Evolutionary conservation across 2,888 invertebrate genomes (phyloP).

Genomic region (Pseudococcus longispinus): DNA sequence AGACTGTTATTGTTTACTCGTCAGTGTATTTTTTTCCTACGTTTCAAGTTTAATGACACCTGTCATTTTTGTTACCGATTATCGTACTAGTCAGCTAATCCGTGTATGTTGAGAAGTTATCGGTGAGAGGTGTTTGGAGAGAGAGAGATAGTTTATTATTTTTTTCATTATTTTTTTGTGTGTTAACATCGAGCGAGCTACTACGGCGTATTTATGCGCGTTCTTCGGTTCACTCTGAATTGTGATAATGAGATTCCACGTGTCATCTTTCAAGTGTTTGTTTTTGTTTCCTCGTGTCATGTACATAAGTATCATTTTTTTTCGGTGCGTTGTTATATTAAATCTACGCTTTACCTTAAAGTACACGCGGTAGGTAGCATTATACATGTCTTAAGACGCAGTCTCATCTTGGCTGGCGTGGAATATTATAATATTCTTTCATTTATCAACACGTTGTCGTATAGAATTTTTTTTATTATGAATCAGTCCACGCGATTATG

Average conservation of each 20-base stretch:
- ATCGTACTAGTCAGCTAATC: slow-evolving; percentile 20
- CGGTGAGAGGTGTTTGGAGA: no score
- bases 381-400: not conserved
- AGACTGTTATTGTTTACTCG: slow-evolving; percentile 26
- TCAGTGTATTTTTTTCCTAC: not conserved
- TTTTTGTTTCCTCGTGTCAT: not conserved
- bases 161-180: not conserved
- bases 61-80: slow-evolving; percentile 10
- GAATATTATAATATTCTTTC: not conserved
- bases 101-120: not conserved
- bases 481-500: not conserved
- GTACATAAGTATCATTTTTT: not conserved
- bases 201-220: not conserved
- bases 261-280: slow-evolving; percentile 5
- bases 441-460: not conserved
- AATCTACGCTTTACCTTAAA: not conserved
- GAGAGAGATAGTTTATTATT: not conserved
- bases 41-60: slow-evolving; percentile 21
- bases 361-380: not conserved
- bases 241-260: slow-evolving; percentile 17
- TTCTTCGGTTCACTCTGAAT: not conserved
- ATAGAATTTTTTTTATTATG: not conserved
- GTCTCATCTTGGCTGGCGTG: not conserved
- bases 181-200: not conserved
- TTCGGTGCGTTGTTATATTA: not conserved